Conservation (phyloP, 2,113 vertebrate genomes). For the Charadrius vociferus region DNA sequence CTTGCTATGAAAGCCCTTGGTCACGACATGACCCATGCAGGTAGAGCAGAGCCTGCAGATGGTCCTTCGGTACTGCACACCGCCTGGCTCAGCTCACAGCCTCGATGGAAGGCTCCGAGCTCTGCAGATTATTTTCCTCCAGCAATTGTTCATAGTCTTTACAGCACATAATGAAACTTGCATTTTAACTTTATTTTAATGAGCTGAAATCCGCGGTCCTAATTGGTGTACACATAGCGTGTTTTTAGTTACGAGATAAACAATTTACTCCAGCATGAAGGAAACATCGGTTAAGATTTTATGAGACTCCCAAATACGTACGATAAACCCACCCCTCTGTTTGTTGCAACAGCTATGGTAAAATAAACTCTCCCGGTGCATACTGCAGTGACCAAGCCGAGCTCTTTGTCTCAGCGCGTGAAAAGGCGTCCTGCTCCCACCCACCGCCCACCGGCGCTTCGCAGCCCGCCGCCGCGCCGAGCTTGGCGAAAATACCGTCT, state of each 20-base stretch:
- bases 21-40: fast-evolving
- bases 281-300: conserved; percentile 59
- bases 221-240: neutral
- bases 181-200: conserved; percentile 46
- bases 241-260: conserved; percentile 71
- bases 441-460: neutral
- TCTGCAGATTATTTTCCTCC: neutral
- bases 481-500: conserved; percentile 30
- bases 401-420: conserved; percentile 52
- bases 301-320: conserved; percentile 64
- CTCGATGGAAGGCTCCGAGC: neutral
- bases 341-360: conserved; percentile 51
- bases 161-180: neutral
- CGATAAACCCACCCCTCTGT: conserved; percentile 44
- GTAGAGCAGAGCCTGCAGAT: neutral
- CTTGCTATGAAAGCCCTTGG: neutral
- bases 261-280: conserved; percentile 62
- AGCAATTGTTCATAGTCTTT: neutral
- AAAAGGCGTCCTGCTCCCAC: neutral
- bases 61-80: neutral
- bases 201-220: neutral
- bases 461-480: neutral
- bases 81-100: neutral
- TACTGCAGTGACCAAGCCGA: conserved; percentile 27
- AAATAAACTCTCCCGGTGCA: conserved; percentile 69